Base-by-base conservation (phyloP, 2,888 invertebrate species). In the Laothoe populi region DNA sequence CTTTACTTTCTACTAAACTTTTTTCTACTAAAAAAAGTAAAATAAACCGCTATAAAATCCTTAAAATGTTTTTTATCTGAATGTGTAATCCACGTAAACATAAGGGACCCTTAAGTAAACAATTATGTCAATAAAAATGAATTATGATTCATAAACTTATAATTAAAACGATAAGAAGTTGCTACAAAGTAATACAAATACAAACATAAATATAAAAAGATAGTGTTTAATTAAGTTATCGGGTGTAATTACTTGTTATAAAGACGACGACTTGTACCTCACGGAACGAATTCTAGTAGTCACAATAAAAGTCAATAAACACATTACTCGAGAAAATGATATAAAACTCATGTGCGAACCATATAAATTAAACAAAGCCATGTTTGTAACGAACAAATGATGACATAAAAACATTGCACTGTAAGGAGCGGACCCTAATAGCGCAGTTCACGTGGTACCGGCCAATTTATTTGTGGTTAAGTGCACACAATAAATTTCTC, bases 401-500 rank as follows among this genome's bases (percentile, higher is more conserved):
- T 63, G 31, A 40, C 40, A 60, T 59, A 40, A 64, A 61, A 62
- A 63, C 70, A 72, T 70, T 80, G 78, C 76, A 74, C 78, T 66
- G 66, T 71, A 71, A 77, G 75, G 72, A 80, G 73, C 74, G 75
- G 68, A 69, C 68, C 74, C 73, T 72, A 81, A 79, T 78, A 68
- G 75, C 74, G 77, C 79, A 75, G 79, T 82, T 86, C 86, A 84
- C 86, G 84, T 83, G 83, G 84, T 80, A 79, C 79, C 76, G 79
- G 81, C 86, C 90, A 90, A 91, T 90, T 90, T 91, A 92, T 91
- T 90, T 88, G 90, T 85, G 88, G 90, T 89, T 90, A 91, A 91
- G 90, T 90, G 89, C 89, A 87, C 88, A 86, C 91, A 82, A 90
- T 92, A 92, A 88, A 90, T 92, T 92, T 89, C 89, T 88, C 86